Base-by-base conservation (phyloP, 2,797 vertebrate species). In the Intellagama lesueurii region DNA sequence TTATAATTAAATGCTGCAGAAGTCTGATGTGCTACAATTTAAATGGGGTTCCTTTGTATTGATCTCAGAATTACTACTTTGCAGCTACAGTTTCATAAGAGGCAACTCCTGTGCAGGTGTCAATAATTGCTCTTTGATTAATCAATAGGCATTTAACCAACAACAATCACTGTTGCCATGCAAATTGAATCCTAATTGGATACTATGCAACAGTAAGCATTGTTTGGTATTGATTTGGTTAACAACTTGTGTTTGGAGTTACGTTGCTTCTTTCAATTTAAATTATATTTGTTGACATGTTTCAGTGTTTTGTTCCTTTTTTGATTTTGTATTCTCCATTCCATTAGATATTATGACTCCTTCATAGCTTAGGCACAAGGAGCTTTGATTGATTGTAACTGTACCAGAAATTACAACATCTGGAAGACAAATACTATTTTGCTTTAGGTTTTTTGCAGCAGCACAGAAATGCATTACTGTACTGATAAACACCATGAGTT, bases 141-240 rank as follows among this genome's bases (percentile, higher is more conserved):
- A 92, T 68, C 40, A 86, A 4, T 30, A 77, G 87, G 44, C n/a
- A 87, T 90, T 94, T 91, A 90, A 90, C 80, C 90, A 91, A 83
- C 17, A 92, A 86, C 68, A 89, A 82, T 66, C 2, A 78, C 12
- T 81, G 8, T 83, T 95, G 79, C 89, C 22, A 82, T 88, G 52
- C 69, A 93, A 90, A 95, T 95, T 91, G 92, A 88, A 76, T 85
- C 92, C 11, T 90, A 78, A 78, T n/a, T 40, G 11, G n/a, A 90
- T 70, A 90, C 24, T 56, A 92, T 66, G 60, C 80, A 72, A 89
- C 91, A 90, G 87, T 32, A 93, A 89, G 12, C 87, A 26, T 80
- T 93, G 88, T 40, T 30, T 22, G 52, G 86, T 90, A 93, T 86
- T 2, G 0, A 94, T 90, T 86, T 90, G 83, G 81, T 47, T 88